A percentile compares a stretch with the other conserved stretches of the same genome.
These are phyloP conservation scores for Chymomyza fuscimana DNA, from an alignment of 2,888 invertebrate species.

Conservation along the genomic window DNA sequence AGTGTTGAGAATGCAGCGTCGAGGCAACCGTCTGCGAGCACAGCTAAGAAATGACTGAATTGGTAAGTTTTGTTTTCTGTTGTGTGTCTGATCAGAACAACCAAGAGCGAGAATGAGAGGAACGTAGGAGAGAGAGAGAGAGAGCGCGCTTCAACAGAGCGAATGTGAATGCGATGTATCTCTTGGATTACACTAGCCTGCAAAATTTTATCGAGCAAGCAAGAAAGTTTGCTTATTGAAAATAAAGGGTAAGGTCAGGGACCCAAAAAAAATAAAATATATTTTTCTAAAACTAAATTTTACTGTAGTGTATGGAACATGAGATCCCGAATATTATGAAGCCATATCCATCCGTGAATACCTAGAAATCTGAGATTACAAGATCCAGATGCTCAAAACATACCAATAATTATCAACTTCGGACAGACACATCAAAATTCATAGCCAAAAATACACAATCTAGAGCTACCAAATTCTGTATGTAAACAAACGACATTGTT, in stretches of 20 bases:
- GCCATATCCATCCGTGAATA: too few relatives aligned
- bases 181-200: not conserved
- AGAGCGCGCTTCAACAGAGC: not conserved
- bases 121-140: constrained; percentile 1
- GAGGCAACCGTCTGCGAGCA: constrained; percentile 39
- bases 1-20: not conserved
- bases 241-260: not conserved
- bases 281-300: too few relatives aligned
- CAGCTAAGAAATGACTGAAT: constrained; percentile 49
- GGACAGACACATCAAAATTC: too few relatives aligned
- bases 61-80: constrained; percentile 19
- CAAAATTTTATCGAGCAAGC: not conserved
- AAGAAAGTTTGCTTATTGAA: not conserved
- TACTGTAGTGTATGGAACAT: too few relatives aligned
- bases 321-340: too few relatives aligned
- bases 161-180: constrained; percentile 3
- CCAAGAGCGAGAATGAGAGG: not conserved
- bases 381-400: too few relatives aligned
- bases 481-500: too few relatives aligned
- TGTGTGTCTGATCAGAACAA: constrained; percentile 47
- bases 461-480: too few relatives aligned
- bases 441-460: too few relatives aligned
- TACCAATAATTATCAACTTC: too few relatives aligned
- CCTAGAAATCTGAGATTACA: too few relatives aligned
- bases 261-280: too few relatives aligned